A percentile compares a stretch with the other conserved stretches of the same genome.
Evolutionary conservation across 2,888 invertebrate genomes (phyloP).

Genomic region (Caenorhabditis angaria): DNA sequence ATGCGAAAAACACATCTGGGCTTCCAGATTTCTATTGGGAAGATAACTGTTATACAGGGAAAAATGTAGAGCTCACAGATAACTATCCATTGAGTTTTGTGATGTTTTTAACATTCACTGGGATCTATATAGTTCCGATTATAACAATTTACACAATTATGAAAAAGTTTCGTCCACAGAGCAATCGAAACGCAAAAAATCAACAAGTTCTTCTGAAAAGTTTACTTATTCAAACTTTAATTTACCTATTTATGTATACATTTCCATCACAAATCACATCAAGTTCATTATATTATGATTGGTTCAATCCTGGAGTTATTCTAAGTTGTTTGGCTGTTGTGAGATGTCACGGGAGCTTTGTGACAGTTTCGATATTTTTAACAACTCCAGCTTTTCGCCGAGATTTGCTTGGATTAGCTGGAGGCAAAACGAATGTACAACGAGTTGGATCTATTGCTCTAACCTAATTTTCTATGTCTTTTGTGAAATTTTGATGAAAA

Average conservation of each 20-base stretch:
- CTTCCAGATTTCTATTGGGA: slow-evolving; percentile 1
- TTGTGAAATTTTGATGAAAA: too few relatives aligned
- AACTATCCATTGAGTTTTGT: too few relatives aligned
- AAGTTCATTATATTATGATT: neutral
- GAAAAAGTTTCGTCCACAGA: too few relatives aligned
- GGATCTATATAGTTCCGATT: neutral
- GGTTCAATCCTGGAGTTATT: neutral
- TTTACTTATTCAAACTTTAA: neutral
- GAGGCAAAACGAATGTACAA: too few relatives aligned
- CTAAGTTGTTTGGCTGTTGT: neutral
- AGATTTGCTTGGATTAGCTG: too few relatives aligned
- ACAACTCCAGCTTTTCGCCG: neutral
- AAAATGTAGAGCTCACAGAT: too few relatives aligned
- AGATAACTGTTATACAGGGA: neutral
- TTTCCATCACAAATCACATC: neutral
- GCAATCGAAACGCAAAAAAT: neutral
- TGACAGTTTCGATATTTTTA: neutral
- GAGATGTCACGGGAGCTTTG: neutral
- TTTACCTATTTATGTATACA: neutral
- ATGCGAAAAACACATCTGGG: neutral
- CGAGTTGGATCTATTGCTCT: too few relatives aligned
- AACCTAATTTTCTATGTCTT: too few relatives aligned
- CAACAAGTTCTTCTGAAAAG: neutral
- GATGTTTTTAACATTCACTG: too few relatives aligned
- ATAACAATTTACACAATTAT: neutral